Evolutionary conservation across 2,888 invertebrate species (phyloP).

Genomic region (Gibbula magus): DNA sequence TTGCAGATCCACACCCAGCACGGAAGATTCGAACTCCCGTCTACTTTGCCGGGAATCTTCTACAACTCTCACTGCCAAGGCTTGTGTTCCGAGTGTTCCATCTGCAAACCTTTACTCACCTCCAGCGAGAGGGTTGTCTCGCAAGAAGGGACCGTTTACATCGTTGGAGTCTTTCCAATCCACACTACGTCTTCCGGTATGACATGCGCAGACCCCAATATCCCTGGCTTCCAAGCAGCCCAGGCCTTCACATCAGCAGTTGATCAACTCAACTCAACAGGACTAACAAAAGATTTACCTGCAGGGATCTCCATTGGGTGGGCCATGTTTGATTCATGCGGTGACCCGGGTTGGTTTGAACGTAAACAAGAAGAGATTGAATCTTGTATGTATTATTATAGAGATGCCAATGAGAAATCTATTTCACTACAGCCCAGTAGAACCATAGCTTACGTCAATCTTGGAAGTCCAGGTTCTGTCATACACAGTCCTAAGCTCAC

Average conservation of each 20-base stretch:
- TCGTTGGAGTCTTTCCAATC: slow-evolving; percentile 48
- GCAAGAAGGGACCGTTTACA: slow-evolving; percentile 31
- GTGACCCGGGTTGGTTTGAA: background rate
- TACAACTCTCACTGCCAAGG: slow-evolving; percentile 31
- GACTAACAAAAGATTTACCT: background rate
- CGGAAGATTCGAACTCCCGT: slow-evolving; percentile 15
- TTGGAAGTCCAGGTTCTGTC: background rate
- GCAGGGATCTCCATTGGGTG: slow-evolving; percentile 28
- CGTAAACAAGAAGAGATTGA: slow-evolving; percentile 28
- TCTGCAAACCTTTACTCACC: slow-evolving; percentile 24
- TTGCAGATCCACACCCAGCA: background rate
- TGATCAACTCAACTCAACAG: slow-evolving; percentile 30
- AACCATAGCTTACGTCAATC: slow-evolving; percentile 29
- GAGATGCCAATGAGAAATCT: slow-evolving; percentile 20
- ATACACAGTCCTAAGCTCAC: background rate
- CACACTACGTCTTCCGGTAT: slow-evolving; percentile 23
- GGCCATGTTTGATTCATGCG: slow-evolving; percentile 41
- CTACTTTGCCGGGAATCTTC: background rate
- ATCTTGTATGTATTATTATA: slow-evolving; percentile 28
- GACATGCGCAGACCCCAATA: slow-evolving; percentile 25
- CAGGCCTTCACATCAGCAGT: slow-evolving; percentile 39
- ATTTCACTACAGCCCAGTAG: slow-evolving; percentile 25
- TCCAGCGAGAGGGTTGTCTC: slow-evolving; percentile 30
- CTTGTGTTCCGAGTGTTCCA: slow-evolving; percentile 33
- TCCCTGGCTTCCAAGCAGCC: slow-evolving; percentile 36